Conservation (phyloP, 2,888 invertebrate species). For the Timema cristinae region DNA sequence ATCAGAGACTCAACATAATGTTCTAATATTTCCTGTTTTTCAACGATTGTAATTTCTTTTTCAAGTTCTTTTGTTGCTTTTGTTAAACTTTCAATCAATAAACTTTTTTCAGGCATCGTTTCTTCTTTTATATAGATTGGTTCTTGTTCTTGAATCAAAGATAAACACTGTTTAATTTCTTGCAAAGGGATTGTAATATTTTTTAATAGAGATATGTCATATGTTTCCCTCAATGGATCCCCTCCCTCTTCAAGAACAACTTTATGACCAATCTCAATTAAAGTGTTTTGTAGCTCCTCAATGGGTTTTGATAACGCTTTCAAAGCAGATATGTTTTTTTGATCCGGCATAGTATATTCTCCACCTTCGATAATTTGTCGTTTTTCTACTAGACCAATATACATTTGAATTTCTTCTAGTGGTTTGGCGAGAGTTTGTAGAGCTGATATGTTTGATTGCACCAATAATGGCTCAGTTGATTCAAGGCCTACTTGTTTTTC, state of each 20-base stretch:
- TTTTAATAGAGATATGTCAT: background rate
- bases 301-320: constrained; percentile 28
- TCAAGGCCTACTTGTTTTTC: constrained; percentile 25
- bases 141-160: background rate
- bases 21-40: too few species aligned
- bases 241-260: constrained; percentile 28
- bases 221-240: background rate
- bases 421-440: constrained; percentile 29
- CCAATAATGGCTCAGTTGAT: constrained; percentile 6
- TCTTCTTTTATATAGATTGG: background rate
- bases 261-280: constrained; percentile 39
- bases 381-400: constrained; percentile 28
- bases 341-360: constrained; percentile 25
- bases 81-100: background rate
- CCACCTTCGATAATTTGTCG: constrained; percentile 21
- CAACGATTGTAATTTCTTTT: too few species aligned
- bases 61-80: background rate
- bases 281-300: constrained; percentile 43
- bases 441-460: constrained; percentile 15
- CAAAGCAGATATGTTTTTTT: constrained; percentile 36
- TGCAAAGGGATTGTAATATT: background rate
- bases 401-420: constrained; percentile 28
- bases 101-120: background rate
- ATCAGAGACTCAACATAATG: too few species aligned
- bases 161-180: background rate